These are phyloP conservation scores for Sinodicranocentrus sp. DNA, from an alignment of 2,888 invertebrate species.

Conservation along the genomic window DNA sequence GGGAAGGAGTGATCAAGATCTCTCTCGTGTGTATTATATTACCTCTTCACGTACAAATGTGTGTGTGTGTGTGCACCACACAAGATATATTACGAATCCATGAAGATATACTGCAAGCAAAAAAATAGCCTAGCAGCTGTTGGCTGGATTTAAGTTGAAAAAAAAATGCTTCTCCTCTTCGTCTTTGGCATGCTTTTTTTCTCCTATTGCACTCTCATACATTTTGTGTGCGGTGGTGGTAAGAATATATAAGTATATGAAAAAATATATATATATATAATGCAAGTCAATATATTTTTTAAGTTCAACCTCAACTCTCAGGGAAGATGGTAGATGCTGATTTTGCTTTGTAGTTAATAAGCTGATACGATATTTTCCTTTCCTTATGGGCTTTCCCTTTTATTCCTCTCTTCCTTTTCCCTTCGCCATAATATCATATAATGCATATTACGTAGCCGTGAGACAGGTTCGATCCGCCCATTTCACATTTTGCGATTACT, in stretches of 20 bases:
- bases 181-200: slow-evolving; percentile 45
- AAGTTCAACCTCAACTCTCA: too few relatives aligned
- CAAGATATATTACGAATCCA: slow-evolving; percentile 52
- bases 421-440: slow-evolving; percentile 11
- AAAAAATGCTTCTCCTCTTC: neutral
- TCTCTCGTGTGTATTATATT: slow-evolving; percentile 62
- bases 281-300: too few relatives aligned
- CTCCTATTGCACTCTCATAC: too few relatives aligned
- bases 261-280: too few relatives aligned
- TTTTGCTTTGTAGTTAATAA: slow-evolving; percentile 30
- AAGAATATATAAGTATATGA: too few relatives aligned
- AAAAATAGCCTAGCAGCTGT: slow-evolving; percentile 41
- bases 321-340: slow-evolving; percentile 12
- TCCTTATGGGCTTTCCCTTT: slow-evolving; percentile 41
- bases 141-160: slow-evolving; percentile 25
- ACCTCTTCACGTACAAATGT: slow-evolving; percentile 33
- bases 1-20: slow-evolving; percentile 52
- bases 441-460: slow-evolving; percentile 49
- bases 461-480: slow-evolving; percentile 63
- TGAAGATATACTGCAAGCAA: slow-evolving; percentile 42
- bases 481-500: slow-evolving; percentile 62
- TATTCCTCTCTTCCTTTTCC: slow-evolving; percentile 23
- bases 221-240: too few relatives aligned
- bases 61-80: slow-evolving; percentile 12
- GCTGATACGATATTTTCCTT: slow-evolving; percentile 32